phyloP scores from a whole-genome alignment of 2,797 vertebrate species.

The Crocidura indochinensis region DNA sequence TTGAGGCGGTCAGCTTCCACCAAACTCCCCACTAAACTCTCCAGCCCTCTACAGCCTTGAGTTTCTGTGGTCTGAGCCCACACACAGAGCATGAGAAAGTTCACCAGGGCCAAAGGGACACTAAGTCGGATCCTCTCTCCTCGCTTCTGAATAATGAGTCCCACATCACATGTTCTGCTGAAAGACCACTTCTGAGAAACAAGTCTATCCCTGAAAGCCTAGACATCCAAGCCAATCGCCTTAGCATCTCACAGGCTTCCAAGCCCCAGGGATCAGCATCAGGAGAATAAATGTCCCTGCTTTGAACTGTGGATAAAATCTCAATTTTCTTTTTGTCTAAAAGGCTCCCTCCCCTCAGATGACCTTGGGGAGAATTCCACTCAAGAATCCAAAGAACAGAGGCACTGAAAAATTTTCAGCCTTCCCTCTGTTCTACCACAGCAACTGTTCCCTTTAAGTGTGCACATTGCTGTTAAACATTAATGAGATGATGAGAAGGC shows the following conservation, averaged over 20 bases:
- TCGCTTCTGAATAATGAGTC: neutral
- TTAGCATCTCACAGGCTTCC: neutral
- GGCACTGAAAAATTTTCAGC: neutral
- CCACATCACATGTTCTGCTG: neutral
- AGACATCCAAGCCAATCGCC: neutral
- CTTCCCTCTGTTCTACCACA: neutral
- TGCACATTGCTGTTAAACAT: slow-evolving; percentile 1
- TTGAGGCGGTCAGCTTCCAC: neutral
- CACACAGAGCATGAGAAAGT: neutral
- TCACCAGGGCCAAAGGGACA: neutral
- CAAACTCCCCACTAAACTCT: neutral
- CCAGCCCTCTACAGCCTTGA: accelerated
- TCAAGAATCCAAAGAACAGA: slow-evolving; percentile 25
- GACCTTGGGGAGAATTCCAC: neutral
- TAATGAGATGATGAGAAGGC: neutral
- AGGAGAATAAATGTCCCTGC: neutral
- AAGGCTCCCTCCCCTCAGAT: neutral
- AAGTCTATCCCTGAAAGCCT: neutral
- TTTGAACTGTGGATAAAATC: slow-evolving; percentile 18
- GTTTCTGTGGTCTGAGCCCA: neutral
- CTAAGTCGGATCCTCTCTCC: neutral
- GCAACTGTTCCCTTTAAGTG: slow-evolving; percentile 42
- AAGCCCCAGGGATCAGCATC: neutral
- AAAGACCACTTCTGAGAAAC: neutral
- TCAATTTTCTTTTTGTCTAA: neutral